Percentiles rank a stretch among this genome's conserved stretches.
phyloP scores from a whole-genome alignment of 2,888 invertebrate species.

The Crepidodera aurea region DNA sequence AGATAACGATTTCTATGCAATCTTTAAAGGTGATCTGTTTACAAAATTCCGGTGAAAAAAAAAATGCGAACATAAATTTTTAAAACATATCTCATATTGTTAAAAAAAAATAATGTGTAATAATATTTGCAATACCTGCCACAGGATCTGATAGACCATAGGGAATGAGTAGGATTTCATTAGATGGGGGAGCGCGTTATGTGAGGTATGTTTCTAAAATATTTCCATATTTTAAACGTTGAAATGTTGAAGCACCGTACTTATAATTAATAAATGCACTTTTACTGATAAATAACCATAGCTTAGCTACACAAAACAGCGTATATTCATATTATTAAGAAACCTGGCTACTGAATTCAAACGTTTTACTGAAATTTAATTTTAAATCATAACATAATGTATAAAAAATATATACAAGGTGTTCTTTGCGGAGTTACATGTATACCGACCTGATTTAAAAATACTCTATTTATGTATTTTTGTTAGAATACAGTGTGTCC shows the following conservation, averaged over 20 bases:
- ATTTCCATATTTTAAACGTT: slow-evolving; percentile 29
- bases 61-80: neutral
- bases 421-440: too few relatives aligned
- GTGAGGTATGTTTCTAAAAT: neutral
- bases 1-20: neutral
- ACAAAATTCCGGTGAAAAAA: slow-evolving; percentile 8
- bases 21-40: slow-evolving; percentile 4
- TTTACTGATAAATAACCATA: slow-evolving; percentile 39
- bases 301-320: slow-evolving; percentile 41
- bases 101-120: too few relatives aligned
- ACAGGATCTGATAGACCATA: too few relatives aligned
- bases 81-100: neutral
- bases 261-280: slow-evolving; percentile 40
- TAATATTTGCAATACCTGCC: too few relatives aligned
- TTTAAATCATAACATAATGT: too few relatives aligned
- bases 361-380: too few relatives aligned
- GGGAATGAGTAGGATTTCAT: too few relatives aligned
- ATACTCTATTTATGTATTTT: too few relatives aligned
- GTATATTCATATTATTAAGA: slow-evolving; percentile 19
- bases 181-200: too few relatives aligned
- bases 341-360: neutral
- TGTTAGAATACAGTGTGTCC: too few relatives aligned
- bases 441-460: too few relatives aligned
- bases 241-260: slow-evolving; percentile 44
- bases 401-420: too few relatives aligned